phyloP scores from a whole-genome alignment of 2,113 vertebrate species.

The Asarcornis scutulata region DNA sequence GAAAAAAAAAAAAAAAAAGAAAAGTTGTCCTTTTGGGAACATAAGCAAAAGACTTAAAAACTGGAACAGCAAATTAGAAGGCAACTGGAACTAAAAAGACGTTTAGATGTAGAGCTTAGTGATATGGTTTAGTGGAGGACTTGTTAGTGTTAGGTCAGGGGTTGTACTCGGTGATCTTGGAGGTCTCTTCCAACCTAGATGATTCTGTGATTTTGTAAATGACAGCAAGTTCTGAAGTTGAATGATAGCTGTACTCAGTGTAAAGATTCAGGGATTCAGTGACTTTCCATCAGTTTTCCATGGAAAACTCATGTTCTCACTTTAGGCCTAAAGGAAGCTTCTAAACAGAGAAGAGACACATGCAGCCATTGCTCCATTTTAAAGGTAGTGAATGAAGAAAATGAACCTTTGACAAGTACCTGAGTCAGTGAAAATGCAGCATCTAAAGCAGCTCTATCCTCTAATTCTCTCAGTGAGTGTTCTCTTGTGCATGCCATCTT shows the following conservation, averaged over 20 bases:
- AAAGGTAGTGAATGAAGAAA: neutral
- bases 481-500: neutral
- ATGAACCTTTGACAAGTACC: neutral
- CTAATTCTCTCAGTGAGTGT: neutral
- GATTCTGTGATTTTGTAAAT: neutral
- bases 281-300: neutral
- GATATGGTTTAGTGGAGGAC: no score
- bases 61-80: neutral
- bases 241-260: neutral
- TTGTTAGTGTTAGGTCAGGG: no score
- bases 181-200: no score
- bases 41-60: neutral
- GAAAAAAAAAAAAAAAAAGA: neutral
- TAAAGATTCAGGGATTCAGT: neutral
- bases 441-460: neutral
- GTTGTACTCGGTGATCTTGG: no score
- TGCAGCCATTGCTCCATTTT: neutral
- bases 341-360: neutral
- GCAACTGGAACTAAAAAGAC: neutral
- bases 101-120: no score
- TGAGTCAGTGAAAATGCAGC: neutral
- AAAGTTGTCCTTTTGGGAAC: neutral
- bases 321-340: neutral
- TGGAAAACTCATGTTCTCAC: neutral
- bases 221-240: neutral